Evolutionary conservation across 2,888 invertebrate species (phyloP), one percentile per base, ranked within the genome.

Genomic region (Monochamus alternatus): DNA sequence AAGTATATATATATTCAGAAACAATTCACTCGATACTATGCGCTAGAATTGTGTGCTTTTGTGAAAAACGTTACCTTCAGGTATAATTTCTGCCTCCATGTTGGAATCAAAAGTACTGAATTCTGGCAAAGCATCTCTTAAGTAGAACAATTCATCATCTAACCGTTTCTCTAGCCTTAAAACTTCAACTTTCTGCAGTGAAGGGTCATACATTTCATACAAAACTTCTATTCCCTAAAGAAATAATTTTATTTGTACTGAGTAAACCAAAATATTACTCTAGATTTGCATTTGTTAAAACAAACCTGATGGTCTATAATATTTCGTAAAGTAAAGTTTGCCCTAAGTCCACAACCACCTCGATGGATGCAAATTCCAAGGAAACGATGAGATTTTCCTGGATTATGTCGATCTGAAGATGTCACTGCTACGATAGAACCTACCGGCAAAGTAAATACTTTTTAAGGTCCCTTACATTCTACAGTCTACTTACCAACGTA

Each of bases 331-430:
- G 94, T 94, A 86, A 99, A 98, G 73, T 92, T 92, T 5, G 98
- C 94, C 78, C 95, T 91, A 9, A 99, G 90, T 0, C 98, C 99
- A 86, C 93, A 92, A 2, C 95, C 95, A 81, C 92, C 92, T 70
- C 97, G 91, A 81, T 95, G 92, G 82, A 98, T 98, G 86, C 99
- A 99, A 84, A 99, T 97, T 3, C 99, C 98, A 55, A 98, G 94
- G 91, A 98, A 97, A 86, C 94, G 92, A 85, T 94, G 96, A 0
- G 92, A 90, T 90, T 98, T 98, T 64, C 94, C 95, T 43, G 95
- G 93, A 3, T 97, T 93, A 90, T 97, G 95, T 4, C 91, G 92
- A 88, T 98, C 98, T 0, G 97, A 93, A 78, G 94, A 93, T 2
- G 95, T 95, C 0, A 98, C 97, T 47, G 97, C 95, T 86, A 99